These are phyloP conservation scores for Lasioglossum pauxillum DNA, from an alignment of 2,888 invertebrate genomes.

Conservation along the genomic window DNA sequence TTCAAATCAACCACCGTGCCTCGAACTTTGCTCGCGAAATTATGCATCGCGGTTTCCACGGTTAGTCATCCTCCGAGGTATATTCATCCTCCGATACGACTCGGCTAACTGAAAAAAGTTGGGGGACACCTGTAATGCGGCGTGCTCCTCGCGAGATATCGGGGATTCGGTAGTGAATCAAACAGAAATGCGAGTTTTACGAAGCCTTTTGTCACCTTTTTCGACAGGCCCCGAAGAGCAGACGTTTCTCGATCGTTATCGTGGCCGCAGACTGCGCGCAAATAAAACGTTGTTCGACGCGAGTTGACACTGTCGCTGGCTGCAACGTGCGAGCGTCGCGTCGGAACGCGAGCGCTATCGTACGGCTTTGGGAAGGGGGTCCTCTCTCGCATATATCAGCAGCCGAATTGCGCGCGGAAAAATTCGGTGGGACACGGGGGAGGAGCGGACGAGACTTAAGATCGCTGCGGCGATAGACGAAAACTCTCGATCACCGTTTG, in stretches of 20 bases:
- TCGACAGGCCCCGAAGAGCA: neutral
- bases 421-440: neutral
- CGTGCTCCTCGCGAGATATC: neutral
- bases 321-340: neutral
- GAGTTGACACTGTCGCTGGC: neutral
- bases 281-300: slow-evolving; percentile 5
- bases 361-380: neutral
- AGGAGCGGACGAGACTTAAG: slow-evolving; percentile 38
- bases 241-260: slow-evolving; percentile 2
- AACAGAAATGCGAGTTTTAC: neutral
- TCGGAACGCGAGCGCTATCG: neutral
- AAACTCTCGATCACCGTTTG: slow-evolving; percentile 65
- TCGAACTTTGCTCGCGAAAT: neutral
- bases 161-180: no score
- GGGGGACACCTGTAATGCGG: neutral
- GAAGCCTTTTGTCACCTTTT: neutral
- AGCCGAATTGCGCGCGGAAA: slow-evolving; percentile 10
- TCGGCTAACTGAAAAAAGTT: neutral
- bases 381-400: neutral
- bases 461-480: slow-evolving; percentile 48
- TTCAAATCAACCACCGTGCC: neutral
- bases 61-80: neutral
- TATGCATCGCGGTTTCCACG: neutral
- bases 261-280: slow-evolving; percentile 8
- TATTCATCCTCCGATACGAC: neutral